Percentiles rank a stretch among this genome's conserved stretches.
Evolutionary conservation across 2,888 invertebrate species (phyloP).

Genomic region (Troides aeacus): DNA sequence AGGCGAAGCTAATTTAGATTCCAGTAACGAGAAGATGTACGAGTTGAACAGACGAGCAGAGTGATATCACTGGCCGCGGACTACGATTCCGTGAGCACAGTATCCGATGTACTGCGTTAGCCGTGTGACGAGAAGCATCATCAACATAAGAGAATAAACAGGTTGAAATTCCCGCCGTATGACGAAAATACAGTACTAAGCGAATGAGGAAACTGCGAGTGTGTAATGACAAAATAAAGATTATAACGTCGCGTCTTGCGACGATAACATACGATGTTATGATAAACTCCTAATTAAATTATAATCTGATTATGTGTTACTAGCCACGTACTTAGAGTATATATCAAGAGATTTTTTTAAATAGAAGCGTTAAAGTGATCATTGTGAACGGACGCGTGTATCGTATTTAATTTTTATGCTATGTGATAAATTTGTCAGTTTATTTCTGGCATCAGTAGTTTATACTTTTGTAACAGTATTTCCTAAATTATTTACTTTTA

Average conservation of each 20-base stretch:
- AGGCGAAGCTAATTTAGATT: too few relatives aligned
- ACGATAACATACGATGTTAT: not conserved
- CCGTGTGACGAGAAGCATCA: too few relatives aligned
- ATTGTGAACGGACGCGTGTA: constrained; percentile 8
- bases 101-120: too few relatives aligned
- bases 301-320: constrained; percentile 12
- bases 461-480: not conserved
- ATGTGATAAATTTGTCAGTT: not conserved
- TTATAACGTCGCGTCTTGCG: not conserved
- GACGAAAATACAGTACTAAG: not conserved
- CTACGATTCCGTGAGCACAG: too few relatives aligned
- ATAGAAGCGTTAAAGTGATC: constrained; percentile 7
- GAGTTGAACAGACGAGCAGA: too few relatives aligned
- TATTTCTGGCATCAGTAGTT: not conserved
- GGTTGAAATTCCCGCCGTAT: not conserved
- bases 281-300: constrained; percentile 15
- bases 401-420: not conserved
- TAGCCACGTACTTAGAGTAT: not conserved
- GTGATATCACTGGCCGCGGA: too few relatives aligned
- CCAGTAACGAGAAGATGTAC: too few relatives aligned
- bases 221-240: not conserved
- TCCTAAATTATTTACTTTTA: too few relatives aligned
- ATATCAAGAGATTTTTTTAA: constrained; percentile 19
- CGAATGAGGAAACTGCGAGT: not conserved
- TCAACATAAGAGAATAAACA: not conserved